These are phyloP conservation scores for Mechanitis messenoides DNA, from an alignment of 2,888 invertebrate species.

Conservation along the genomic window DNA sequence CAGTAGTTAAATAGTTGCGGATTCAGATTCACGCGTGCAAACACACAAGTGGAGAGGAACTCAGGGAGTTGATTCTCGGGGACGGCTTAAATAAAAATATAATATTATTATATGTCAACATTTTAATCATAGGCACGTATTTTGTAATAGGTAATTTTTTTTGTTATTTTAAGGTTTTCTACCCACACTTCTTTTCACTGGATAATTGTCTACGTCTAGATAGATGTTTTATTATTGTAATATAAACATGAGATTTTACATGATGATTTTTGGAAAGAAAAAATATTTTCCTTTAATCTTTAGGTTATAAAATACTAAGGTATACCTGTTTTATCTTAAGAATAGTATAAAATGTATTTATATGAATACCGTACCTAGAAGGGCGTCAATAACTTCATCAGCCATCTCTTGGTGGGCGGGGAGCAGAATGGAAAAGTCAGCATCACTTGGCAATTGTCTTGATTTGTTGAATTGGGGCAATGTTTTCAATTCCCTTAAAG, in stretches of 20 bases:
- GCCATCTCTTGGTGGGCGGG: conserved; percentile 84
- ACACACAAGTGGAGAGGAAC: conserved; percentile 82
- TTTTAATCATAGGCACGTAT: not conserved
- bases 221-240: no score
- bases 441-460: conserved; percentile 74
- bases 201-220: no score
- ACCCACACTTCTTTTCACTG: no score
- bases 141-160: no score
- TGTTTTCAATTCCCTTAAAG: conserved; percentile 67
- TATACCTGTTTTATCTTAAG: no score
- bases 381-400: conserved; percentile 80
- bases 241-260: no score
- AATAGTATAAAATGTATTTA: no score
- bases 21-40: conserved; percentile 84
- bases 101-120: not conserved
- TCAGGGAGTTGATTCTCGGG: conserved; percentile 73
- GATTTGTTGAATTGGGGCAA: conserved; percentile 78
- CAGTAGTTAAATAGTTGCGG: conserved; percentile 88
- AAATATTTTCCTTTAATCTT: no score
- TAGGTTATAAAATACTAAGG: no score
- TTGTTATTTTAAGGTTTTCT: no score
- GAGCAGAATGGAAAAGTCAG: conserved; percentile 85
- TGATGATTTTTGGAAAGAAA: no score
- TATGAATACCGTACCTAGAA: conserved; percentile 73
- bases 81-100: conserved; percentile 42